Base-by-base conservation (phyloP, 2,113 vertebrate species). In the Seriola rivoliana region DNA sequence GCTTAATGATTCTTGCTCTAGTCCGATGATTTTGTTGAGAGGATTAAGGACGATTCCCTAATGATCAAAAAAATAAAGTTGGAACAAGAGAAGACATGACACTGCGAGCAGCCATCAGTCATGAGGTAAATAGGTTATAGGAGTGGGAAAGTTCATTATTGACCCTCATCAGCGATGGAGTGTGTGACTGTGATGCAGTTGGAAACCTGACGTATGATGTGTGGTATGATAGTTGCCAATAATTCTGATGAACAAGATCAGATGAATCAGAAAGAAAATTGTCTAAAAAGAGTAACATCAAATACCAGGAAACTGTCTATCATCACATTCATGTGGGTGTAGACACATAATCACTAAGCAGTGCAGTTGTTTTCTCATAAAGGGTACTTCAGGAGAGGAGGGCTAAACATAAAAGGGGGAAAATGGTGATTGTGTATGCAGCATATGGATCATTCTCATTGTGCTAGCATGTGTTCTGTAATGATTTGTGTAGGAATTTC, bases 401-500 rank as follows among this genome's bases (percentile, higher is more conserved):
- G 50, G 58, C 3, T 19, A 12, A 78, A 75, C 71, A 76, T 17
- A 6, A 79, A 78, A 57, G 50, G 40, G 10, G 40, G 52, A 48
- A 71, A 40, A n/a, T 38, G 8, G 38, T 71, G 62, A 66, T 52
- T 68, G 17, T 54, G 71, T 38, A 19, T 19, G n/a, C 60, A 66
- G 46, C 85, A 55, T 70, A 85, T 75, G 75, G 66, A 80, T 91
- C 3, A 72, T 85, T 85, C 59, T 81, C 52, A 67, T 85, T 67
- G 66, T 48, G 69, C 52, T 36, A 65, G 77, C 72, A 75, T 84
- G 77, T 79, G 84, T 81, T 90, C 85, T 81, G 68, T 81, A 78
- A 80, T 82, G 78, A 85, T 87, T 82, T 88, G 78, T 86, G 86
- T 13, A 59, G 55, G 73, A 78, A 78, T 46, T 71, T 60, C 38